A percentile compares a stretch with the other conserved stretches of the same genome.
These are phyloP conservation scores for Cheirogaleus major DNA, from an alignment of 2,797 vertebrate species.

Conservation along the genomic window DNA sequence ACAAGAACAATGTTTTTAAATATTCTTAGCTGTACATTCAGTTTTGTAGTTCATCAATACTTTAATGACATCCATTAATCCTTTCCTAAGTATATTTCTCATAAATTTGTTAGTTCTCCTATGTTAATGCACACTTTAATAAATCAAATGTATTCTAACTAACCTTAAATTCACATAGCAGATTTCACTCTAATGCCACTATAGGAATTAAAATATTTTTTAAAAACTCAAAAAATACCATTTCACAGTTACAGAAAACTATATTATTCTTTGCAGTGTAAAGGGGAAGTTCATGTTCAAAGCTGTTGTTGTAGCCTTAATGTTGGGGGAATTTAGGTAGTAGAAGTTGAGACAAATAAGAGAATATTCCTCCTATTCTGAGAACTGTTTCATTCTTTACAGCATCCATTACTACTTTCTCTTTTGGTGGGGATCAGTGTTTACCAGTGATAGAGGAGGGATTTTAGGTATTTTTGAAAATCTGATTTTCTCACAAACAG, in stretches of 20 bases:
- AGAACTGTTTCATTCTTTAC: background rate
- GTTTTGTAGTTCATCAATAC: background rate
- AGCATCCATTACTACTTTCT: background rate
- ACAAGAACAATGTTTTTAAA: background rate
- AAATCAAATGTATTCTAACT: background rate
- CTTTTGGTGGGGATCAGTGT: background rate
- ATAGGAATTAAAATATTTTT: slow-evolving; percentile 8
- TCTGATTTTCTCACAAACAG: background rate
- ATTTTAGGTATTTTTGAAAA: background rate
- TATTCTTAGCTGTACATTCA: background rate
- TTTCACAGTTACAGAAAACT: slow-evolving; percentile 35
- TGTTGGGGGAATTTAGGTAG: background rate
- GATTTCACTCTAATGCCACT: background rate
- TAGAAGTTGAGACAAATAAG: background rate
- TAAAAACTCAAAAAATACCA: background rate
- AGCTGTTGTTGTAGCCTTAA: background rate
- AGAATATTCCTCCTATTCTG: background rate
- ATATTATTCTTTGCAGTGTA: background rate
- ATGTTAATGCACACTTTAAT: background rate
- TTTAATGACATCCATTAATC: background rate
- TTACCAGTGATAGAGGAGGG: background rate
- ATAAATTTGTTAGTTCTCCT: slow-evolving; percentile 41
- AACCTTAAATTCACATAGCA: background rate
- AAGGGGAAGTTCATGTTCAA: background rate
- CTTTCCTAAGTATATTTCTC: slow-evolving; percentile 13